Conservation (phyloP, 2,888 invertebrate species). For the Orchestes rusci region DNA sequence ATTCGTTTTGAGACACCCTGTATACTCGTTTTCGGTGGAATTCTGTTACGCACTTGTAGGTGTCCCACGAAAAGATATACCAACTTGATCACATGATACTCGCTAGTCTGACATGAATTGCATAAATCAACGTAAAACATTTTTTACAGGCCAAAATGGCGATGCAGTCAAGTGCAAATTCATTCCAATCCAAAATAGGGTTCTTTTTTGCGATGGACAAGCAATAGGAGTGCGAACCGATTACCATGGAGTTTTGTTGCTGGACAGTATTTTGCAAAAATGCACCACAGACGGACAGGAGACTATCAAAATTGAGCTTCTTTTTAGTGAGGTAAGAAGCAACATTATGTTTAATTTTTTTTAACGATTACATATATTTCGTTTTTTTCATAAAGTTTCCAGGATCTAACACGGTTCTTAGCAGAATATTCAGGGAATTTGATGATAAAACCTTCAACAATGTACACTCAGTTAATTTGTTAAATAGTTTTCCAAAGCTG, state of each 20-base stretch:
- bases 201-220: slow-evolving; percentile 75
- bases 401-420: too few species aligned
- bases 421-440: too few species aligned
- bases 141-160: slow-evolving; percentile 51
- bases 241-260: slow-evolving; percentile 82
- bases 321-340: slow-evolving; percentile 69
- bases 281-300: slow-evolving; percentile 71
- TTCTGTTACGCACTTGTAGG: too few species aligned
- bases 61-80: too few species aligned
- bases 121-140: too few species aligned
- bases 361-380: neutral
- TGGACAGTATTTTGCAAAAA: slow-evolving; percentile 84
- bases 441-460: too few species aligned
- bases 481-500: too few species aligned
- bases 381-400: neutral
- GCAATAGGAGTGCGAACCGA: slow-evolving; percentile 81
- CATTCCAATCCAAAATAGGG: slow-evolving; percentile 71
- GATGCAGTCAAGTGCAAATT: slow-evolving; percentile 64
- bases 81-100: too few species aligned
- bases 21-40: too few species aligned
- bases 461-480: too few species aligned
- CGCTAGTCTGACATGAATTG: too few species aligned
- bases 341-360: neutral
- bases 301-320: slow-evolving; percentile 73
- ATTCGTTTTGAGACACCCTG: too few species aligned